phyloP scores from a whole-genome alignment of 2,888 invertebrate genomes.

The Spilosoma lubricipeda region DNA sequence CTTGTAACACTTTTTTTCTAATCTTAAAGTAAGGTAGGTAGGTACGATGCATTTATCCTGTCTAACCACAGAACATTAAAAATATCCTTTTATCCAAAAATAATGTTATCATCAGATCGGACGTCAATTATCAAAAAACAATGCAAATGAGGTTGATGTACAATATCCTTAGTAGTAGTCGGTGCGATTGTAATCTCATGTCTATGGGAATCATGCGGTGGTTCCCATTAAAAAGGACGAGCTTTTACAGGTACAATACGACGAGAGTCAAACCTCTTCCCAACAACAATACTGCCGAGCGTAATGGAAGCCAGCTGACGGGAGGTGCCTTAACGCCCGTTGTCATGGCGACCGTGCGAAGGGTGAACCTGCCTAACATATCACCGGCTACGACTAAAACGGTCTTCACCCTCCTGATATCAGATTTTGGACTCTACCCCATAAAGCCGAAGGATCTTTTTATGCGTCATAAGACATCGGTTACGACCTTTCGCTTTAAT shows the following conservation, averaged over 20 bases:
- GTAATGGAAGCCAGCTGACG: slow-evolving; percentile 86
- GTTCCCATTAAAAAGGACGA: slow-evolving; percentile 69
- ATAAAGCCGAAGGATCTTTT: slow-evolving; percentile 70
- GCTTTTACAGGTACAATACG: slow-evolving; percentile 73
- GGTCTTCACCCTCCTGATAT: slow-evolving; percentile 62
- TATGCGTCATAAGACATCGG: slow-evolving; percentile 64
- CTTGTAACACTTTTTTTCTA: slow-evolving; percentile 62
- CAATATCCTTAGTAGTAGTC: slow-evolving; percentile 61
- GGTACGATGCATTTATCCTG: slow-evolving; percentile 43
- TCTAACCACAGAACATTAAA: slow-evolving; percentile 42
- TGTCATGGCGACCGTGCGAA: slow-evolving; percentile 80
- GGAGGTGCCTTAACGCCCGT: slow-evolving; percentile 83
- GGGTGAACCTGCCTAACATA: slow-evolving; percentile 85
- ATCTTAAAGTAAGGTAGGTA: slow-evolving; percentile 48
- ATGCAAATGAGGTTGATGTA: slow-evolving; percentile 65
- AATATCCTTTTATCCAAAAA: slow-evolving; percentile 47
- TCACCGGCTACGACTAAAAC: slow-evolving; percentile 71
- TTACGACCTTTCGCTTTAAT: slow-evolving; percentile 72
- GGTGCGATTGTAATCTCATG: slow-evolving; percentile 66
- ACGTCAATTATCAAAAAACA: slow-evolving; percentile 60
- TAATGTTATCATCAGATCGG: slow-evolving; percentile 56
- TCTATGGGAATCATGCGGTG: slow-evolving; percentile 66
- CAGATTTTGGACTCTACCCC: slow-evolving; percentile 75
- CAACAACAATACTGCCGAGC: slow-evolving; percentile 74
- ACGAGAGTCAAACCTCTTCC: slow-evolving; percentile 69